Conservation (phyloP, 2,797 vertebrate species). For the Xenentodon cancila region DNA sequence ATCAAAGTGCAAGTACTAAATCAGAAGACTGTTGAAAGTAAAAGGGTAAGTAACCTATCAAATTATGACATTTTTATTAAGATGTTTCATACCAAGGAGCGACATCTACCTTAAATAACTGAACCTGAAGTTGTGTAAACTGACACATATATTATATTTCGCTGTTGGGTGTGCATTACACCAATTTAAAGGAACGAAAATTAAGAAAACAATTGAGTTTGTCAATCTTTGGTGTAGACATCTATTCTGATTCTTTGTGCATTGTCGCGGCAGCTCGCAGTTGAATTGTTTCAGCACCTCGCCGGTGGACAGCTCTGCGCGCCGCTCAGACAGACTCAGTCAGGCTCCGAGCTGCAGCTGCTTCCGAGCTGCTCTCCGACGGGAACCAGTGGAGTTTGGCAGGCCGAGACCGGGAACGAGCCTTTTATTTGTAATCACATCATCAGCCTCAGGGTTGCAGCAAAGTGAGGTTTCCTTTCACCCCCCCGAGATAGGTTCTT, state of each 20-base stretch:
- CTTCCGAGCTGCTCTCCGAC: conserved; percentile 46
- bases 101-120: conserved; percentile 17
- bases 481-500: conserved; percentile 18
- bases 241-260: conserved; percentile 49
- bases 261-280: conserved; percentile 18
- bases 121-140: no score
- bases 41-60: conserved; percentile 20
- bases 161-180: no score
- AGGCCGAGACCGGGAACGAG: conserved; percentile 36
- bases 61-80: conserved; percentile 21
- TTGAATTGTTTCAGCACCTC: conserved; percentile 67
- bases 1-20: conserved; percentile 33
- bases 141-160: no score
- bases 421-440: conserved; percentile 61
- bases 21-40: conserved; percentile 22
- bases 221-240: background rate
- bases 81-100: conserved; percentile 6
- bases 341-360: conserved; percentile 47
- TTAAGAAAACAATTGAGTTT: conserved; percentile 1
- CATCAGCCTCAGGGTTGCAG: conserved; percentile 45
- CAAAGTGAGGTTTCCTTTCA: conserved; percentile 23
- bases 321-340: conserved; percentile 23
- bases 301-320: conserved; percentile 60
- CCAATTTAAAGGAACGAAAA: no score
- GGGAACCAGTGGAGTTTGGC: conserved; percentile 42